Evolutionary conservation across 1,140 invertebrate species (phyloP).

Genomic region (Wiebesia pumilae): DNA sequence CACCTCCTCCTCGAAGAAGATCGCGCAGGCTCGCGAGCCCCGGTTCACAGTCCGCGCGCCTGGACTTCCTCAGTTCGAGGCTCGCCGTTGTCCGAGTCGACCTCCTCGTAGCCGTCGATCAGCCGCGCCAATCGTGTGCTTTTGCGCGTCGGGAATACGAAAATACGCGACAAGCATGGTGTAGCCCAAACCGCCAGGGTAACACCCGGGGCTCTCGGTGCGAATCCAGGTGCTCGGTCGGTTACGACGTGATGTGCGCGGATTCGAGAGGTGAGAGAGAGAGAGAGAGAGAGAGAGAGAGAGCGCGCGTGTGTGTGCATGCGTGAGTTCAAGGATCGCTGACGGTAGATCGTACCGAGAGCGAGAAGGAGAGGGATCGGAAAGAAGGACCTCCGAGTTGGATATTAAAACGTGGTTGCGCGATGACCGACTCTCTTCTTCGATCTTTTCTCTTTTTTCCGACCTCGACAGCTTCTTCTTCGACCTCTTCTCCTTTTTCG

Average conservation of each 20-base stretch:
- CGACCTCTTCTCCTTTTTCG: not conserved
- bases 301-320: too few species aligned
- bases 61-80: slow-evolving; percentile 41
- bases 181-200: not conserved
- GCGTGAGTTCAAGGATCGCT: too few species aligned
- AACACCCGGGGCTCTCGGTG: not conserved
- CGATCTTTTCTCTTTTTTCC: not conserved
- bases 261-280: not conserved
- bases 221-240: too few species aligned
- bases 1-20: slow-evolving; percentile 24
- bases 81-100: not conserved
- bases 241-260: not conserved
- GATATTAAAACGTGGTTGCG: too few species aligned
- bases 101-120: not conserved
- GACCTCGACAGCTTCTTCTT: not conserved
- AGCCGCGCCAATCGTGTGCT: not conserved
- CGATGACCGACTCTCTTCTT: not conserved
- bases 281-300: too few species aligned
- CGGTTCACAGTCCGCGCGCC: slow-evolving; percentile 21
- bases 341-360: too few species aligned
- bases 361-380: not conserved
- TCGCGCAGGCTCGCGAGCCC: slow-evolving; percentile 32
- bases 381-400: not conserved
- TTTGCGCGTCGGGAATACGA: not conserved
- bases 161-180: not conserved